These are phyloP conservation scores for Pipistrellus nathusii DNA, from an alignment of 2,797 vertebrate species.

Conservation along the genomic window DNA sequence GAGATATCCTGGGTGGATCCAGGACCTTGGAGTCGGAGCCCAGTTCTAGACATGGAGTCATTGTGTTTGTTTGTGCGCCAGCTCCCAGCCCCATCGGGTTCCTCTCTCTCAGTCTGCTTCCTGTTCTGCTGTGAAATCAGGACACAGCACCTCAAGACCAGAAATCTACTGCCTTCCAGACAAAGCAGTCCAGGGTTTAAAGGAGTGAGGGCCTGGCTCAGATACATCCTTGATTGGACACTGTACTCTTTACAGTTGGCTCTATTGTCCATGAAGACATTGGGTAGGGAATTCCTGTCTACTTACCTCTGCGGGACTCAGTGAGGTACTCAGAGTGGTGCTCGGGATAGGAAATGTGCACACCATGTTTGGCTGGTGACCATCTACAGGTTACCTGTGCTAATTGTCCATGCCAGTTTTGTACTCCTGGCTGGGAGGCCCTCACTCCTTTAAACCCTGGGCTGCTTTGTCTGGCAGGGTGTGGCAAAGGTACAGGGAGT, in stretches of 20 bases:
- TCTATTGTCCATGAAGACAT: not conserved
- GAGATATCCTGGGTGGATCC: constrained; percentile 45
- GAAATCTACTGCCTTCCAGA: not conserved
- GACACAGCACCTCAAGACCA: no score
- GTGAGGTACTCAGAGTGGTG: not conserved
- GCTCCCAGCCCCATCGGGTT: not conserved
- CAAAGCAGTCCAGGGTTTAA: not conserved
- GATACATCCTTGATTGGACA: not conserved
- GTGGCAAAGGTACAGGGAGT: no score
- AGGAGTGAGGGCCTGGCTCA: not conserved
- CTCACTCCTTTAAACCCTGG: no score
- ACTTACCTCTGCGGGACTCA: not conserved
- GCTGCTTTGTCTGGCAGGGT: no score
- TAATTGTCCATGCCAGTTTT: not conserved
- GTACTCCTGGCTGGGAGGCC: not conserved
- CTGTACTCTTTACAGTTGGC: not conserved
- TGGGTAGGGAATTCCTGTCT: not conserved
- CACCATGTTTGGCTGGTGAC: not conserved
- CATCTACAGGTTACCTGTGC: not conserved
- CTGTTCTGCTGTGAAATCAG: not conserved
- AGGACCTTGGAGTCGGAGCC: constrained; percentile 6
- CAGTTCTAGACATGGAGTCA: constrained; percentile 50
- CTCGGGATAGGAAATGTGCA: not conserved
- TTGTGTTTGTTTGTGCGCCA: constrained; percentile 26
- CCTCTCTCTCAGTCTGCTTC: not conserved